Percentiles rank a stretch among this genome's conserved stretches.
Evolutionary conservation across 2,113 vertebrate genomes (phyloP).

Genomic region (Albula glossodonta): DNA sequence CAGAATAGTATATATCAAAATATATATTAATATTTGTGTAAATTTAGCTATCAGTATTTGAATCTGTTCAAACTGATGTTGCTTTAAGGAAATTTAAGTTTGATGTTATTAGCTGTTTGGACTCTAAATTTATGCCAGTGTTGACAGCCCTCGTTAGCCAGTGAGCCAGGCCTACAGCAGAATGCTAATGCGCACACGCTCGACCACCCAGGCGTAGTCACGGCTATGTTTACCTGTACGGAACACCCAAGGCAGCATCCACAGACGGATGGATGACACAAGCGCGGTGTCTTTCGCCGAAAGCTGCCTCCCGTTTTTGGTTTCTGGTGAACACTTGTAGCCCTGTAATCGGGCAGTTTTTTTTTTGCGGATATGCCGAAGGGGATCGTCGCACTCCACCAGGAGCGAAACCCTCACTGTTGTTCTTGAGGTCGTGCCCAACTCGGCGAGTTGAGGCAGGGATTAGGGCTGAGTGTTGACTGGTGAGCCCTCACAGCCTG

Average conservation of each 20-base stretch:
- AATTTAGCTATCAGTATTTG: too few relatives aligned
- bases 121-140: too few relatives aligned
- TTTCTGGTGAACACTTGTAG: conserved; percentile 2
- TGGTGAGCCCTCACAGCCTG: conserved; percentile 32
- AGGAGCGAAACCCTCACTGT: conserved; percentile 25
- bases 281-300: conserved; percentile 20
- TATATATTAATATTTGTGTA: too few relatives aligned
- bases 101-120: too few relatives aligned
- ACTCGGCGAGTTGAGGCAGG: conserved; percentile 28
- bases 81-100: too few relatives aligned
- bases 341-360: conserved; percentile 42
- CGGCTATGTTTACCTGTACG: not conserved
- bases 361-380: conserved; percentile 39
- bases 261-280: conserved; percentile 23
- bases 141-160: not conserved
- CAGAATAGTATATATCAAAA: too few relatives aligned
- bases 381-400: conserved; percentile 37
- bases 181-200: not conserved
- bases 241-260: not conserved
- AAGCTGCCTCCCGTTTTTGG: conserved; percentile 1
- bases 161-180: too few relatives aligned
- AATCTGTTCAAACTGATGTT: too few relatives aligned
- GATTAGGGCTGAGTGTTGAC: conserved; percentile 50
- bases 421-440: conserved; percentile 29
- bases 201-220: not conserved